These are phyloP conservation scores for Corvus moneduloides DNA, from an alignment of 2,113 vertebrate genomes.

Conservation along the genomic window DNA sequence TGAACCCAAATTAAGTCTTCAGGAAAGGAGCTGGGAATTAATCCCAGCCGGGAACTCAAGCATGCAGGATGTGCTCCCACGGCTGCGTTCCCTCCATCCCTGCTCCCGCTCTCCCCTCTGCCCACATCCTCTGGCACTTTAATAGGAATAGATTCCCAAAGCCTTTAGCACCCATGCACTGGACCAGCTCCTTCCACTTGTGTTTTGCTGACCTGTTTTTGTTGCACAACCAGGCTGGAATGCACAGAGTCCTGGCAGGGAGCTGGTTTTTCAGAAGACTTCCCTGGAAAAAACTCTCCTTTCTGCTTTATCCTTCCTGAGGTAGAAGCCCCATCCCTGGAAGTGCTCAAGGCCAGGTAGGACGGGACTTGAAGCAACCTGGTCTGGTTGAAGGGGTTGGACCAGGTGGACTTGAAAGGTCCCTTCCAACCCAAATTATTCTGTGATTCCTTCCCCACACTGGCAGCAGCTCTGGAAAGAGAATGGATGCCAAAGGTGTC, in stretches of 20 bases:
- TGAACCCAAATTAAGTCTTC: conserved; percentile 37
- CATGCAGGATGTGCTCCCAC: background rate
- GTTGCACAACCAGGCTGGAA: background rate
- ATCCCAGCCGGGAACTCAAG: background rate
- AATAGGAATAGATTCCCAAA: background rate
- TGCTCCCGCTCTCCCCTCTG: background rate
- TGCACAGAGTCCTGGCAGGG: background rate
- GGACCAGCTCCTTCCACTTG: background rate
- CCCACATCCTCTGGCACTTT: background rate
- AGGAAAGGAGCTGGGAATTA: background rate
- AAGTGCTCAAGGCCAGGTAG: background rate
- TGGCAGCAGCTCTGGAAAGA: background rate
- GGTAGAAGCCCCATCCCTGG: background rate
- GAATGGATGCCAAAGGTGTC: background rate
- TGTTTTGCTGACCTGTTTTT: background rate
- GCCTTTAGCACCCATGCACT: background rate
- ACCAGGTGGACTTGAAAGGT: background rate
- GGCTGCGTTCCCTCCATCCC: background rate
- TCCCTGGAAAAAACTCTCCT: background rate
- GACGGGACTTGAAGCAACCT: background rate
- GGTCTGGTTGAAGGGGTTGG: background rate
- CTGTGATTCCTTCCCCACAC: accelerated
- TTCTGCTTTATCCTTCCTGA: background rate
- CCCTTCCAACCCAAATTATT: background rate
- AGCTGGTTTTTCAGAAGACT: background rate